Evolutionary conservation across 2,113 vertebrate genomes (phyloP).

Genomic region (Ceyx margarethae): DNA sequence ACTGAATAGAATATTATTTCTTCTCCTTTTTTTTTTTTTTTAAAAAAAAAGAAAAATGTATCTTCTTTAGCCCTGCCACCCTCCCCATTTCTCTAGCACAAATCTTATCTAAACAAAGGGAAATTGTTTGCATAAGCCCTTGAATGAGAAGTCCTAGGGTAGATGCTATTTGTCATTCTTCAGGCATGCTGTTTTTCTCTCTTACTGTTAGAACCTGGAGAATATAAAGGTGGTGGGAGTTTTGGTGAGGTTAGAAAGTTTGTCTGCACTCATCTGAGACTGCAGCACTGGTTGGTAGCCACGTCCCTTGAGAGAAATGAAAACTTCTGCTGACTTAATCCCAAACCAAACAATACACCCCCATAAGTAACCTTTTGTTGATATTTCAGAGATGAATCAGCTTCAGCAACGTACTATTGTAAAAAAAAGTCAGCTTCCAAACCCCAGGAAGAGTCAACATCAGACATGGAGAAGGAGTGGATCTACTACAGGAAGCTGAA

Average conservation of each 20-base stretch:
- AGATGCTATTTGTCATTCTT: background rate
- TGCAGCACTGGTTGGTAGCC: background rate
- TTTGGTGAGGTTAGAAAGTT: background rate
- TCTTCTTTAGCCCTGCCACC: background rate
- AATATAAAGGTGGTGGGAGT: background rate
- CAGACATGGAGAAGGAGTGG: slow-evolving; percentile 80
- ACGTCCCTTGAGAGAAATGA: background rate
- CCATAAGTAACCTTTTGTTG: background rate
- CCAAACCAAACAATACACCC: background rate
- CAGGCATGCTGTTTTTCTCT: background rate
- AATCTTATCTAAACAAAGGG: background rate
- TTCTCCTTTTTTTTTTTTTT: background rate
- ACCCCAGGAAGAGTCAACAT: slow-evolving; percentile 12
- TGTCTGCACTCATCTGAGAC: background rate
- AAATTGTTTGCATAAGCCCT: background rate
- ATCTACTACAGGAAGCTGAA: slow-evolving; percentile 81
- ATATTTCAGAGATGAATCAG: slow-evolving; percentile 84
- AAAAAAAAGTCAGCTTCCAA: slow-evolving; percentile 66
- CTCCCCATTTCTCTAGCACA: background rate
- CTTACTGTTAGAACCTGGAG: background rate
- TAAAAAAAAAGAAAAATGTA: background rate
- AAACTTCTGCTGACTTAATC: background rate
- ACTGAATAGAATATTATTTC: background rate
- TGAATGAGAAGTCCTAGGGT: background rate
- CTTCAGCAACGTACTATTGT: slow-evolving; percentile 87